Percentiles rank a stretch among this genome's conserved stretches.
Conservation (phyloP, 2,888 invertebrate species). For the Aromia moschata region DNA sequence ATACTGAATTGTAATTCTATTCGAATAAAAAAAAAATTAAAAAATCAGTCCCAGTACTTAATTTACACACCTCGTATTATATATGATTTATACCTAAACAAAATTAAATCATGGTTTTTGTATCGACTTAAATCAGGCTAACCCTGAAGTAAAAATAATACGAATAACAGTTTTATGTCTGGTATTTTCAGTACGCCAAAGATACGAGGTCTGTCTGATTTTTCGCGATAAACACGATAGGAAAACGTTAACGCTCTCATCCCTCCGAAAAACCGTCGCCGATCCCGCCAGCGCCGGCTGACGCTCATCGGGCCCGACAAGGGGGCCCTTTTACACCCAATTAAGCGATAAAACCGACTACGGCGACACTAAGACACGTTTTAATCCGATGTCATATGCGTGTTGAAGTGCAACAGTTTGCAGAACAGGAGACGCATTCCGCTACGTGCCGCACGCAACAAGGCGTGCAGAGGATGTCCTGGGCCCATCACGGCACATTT, state of each 20-base stretch:
- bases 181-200: neutral
- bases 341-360: slow-evolving; percentile 42
- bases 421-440: slow-evolving; percentile 52
- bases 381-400: slow-evolving; percentile 47
- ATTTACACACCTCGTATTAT: too few species aligned
- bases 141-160: too few species aligned
- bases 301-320: neutral
- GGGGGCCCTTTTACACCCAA: slow-evolving; percentile 23
- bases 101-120: too few species aligned
- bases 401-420: slow-evolving; percentile 52
- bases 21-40: too few species aligned
- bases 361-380: slow-evolving; percentile 40
- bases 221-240: too few species aligned
- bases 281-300: neutral
- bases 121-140: too few species aligned
- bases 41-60: too few species aligned
- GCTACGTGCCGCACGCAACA: slow-evolving; percentile 59
- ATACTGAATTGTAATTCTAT: too few species aligned
- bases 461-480: slow-evolving; percentile 57
- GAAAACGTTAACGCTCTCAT: neutral
- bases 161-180: too few species aligned
- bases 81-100: too few species aligned
- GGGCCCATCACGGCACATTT: slow-evolving; percentile 58
- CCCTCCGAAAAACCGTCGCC: neutral
- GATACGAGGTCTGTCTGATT: too few species aligned